These are phyloP conservation scores for cattle (Bos taurus) DNA, from an alignment of 2,113 vertebrate genomes.

Conservation along the genomic window ARS-UCD2.0 NC_037334.1:1554501-1555000, in stretches of 20 bases:
- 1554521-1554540: conserved; percentile 93
- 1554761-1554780: conserved; percentile 77
- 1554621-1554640: conserved; percentile 91
- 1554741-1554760: conserved; percentile 81
- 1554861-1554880: conserved; percentile 81
- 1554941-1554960: conserved; percentile 87
- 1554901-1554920: conserved; percentile 89
- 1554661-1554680: conserved; percentile 91
- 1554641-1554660: conserved; percentile 94
- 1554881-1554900: conserved; percentile 90
- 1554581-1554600: conserved; percentile 94
- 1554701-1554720: conserved; percentile 77
- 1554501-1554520: conserved; percentile 98
- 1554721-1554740: conserved; percentile 79
- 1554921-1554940: conserved; percentile 91
- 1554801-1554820: conserved; percentile 83
- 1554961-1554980: conserved; percentile 95
- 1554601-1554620: conserved; percentile 85
- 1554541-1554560: conserved; percentile 99
- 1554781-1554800: conserved; percentile 84
- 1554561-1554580: conserved; percentile 97
- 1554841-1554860: conserved; percentile 86
- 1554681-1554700: conserved; percentile 83
- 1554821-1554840: conserved; percentile 81
- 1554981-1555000: conserved; percentile 90